Percentiles rank a stretch among this genome's conserved stretches.
phyloP scores from a whole-genome alignment of 2,113 vertebrate genomes.

The Propithecus coquereli region DNA sequence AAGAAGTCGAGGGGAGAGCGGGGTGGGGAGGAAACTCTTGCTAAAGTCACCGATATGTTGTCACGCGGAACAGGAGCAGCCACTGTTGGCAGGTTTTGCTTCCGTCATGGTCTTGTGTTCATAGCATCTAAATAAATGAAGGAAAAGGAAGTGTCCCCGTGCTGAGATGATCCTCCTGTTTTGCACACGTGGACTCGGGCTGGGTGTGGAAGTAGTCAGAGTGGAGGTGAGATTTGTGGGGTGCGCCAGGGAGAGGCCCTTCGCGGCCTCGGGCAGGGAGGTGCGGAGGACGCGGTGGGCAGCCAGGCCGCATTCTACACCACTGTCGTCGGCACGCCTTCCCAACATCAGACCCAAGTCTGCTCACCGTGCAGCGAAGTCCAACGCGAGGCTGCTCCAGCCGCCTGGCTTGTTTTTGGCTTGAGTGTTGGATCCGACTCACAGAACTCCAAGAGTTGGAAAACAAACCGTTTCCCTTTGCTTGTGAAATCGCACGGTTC shows the following conservation, averaged over 20 bases:
- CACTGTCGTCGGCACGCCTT: background rate
- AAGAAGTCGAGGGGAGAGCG: background rate
- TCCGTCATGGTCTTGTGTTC: background rate
- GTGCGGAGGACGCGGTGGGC: accelerated
- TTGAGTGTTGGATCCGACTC: background rate
- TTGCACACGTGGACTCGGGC: accelerated
- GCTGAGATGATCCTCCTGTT: background rate
- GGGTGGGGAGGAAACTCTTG: background rate
- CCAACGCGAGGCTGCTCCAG: accelerated
- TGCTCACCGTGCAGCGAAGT: accelerated
- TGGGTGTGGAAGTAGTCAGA: background rate
- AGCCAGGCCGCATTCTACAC: background rate
- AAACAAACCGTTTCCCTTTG: background rate
- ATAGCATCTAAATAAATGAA: background rate
- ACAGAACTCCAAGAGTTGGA: background rate
- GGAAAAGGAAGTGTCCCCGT: accelerated
- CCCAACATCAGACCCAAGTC: accelerated
- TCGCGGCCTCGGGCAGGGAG: accelerated
- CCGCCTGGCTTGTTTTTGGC: accelerated
- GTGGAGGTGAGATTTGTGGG: background rate
- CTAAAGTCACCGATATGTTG: accelerated
- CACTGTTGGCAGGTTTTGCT: accelerated
- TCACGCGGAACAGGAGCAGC: background rate
- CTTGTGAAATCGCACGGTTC: accelerated
- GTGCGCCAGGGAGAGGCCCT: accelerated